Evolutionary conservation across 1,140 invertebrate genomes (phyloP).

Genomic region (Amyelois transitella): DNA sequence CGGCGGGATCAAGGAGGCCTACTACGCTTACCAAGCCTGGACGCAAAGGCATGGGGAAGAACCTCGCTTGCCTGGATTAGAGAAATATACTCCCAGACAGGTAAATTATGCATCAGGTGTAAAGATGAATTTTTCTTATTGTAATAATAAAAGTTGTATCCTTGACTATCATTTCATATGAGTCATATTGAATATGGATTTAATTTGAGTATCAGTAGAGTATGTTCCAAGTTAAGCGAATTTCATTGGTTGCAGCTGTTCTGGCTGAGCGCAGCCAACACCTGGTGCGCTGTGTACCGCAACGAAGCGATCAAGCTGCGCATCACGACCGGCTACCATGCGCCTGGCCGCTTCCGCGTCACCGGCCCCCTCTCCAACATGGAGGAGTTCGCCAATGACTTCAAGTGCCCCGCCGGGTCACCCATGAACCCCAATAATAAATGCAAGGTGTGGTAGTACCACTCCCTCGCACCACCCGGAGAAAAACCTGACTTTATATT

Average conservation of each 20-base stretch:
- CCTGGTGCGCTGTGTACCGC: conserved; percentile 77
- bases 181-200: too few species aligned
- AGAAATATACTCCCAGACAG: conserved; percentile 81
- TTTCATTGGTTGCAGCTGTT: conserved; percentile 73
- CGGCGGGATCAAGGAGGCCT: conserved; percentile 91
- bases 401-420: conserved; percentile 86
- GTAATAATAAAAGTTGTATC: too few species aligned
- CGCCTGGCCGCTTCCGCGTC: conserved; percentile 88
- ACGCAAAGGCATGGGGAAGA: conserved; percentile 78
- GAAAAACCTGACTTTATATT: neutral
- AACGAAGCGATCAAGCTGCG: conserved; percentile 83
- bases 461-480: neutral
- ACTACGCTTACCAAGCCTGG: conserved; percentile 86
- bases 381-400: conserved; percentile 89
- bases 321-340: conserved; percentile 85
- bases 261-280: conserved; percentile 79
- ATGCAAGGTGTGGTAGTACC: conserved; percentile 85
- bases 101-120: conserved; percentile 27
- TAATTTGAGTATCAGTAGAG: too few species aligned
- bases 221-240: neutral
- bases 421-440: conserved; percentile 93
- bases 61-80: conserved; percentile 79
- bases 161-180: too few species aligned
- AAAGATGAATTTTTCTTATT: neutral
- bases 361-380: conserved; percentile 93